These are phyloP conservation scores for Rhagoletis zephyria DNA, from an alignment of 1,140 invertebrate genomes.

Conservation along the genomic window DNA sequence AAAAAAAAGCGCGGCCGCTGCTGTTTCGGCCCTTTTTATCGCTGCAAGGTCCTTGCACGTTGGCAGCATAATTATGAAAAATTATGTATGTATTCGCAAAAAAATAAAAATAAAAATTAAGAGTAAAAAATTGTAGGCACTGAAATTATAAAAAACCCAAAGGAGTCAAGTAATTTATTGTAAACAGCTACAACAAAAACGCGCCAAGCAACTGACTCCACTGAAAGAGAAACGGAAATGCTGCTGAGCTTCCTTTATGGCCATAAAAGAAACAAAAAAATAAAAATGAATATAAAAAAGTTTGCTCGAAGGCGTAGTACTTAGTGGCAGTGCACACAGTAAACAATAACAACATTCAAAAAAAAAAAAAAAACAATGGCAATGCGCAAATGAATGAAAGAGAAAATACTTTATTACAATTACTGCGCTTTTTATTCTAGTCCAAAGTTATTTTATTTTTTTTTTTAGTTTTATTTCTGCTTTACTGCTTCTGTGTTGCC, in stretches of 20 bases:
- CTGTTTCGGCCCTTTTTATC: not conserved
- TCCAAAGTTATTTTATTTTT: not conserved
- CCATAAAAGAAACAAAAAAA: not conserved
- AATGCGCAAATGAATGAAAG: slow-evolving; percentile 27
- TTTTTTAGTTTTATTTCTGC: not conserved
- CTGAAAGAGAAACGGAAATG: not conserved
- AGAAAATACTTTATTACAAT: slow-evolving; percentile 31
- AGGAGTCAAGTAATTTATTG: slow-evolving; percentile 27
- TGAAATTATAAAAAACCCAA: not conserved
- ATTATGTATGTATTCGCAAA: slow-evolving; percentile 34
- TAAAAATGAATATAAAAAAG: no score
- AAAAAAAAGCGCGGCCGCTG: slow-evolving; percentile 31
- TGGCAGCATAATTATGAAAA: slow-evolving; percentile 43
- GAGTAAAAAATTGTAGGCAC: not conserved
- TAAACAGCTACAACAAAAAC: slow-evolving; percentile 36
- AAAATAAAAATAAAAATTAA: not conserved
- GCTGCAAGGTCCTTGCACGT: not conserved
- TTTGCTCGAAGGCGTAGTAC: not conserved
- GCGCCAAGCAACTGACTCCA: not conserved
- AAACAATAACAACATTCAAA: not conserved
- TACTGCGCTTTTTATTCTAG: not conserved
- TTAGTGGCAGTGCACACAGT: not conserved
- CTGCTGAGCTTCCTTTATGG: slow-evolving; percentile 11
- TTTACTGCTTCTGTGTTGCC: not conserved
- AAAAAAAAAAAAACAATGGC: not conserved